Percentiles rank a stretch among this genome's conserved stretches.
Evolutionary conservation across 2,113 vertebrate species (phyloP).

Genomic region (Paramormyrops kingsleyae): DNA sequence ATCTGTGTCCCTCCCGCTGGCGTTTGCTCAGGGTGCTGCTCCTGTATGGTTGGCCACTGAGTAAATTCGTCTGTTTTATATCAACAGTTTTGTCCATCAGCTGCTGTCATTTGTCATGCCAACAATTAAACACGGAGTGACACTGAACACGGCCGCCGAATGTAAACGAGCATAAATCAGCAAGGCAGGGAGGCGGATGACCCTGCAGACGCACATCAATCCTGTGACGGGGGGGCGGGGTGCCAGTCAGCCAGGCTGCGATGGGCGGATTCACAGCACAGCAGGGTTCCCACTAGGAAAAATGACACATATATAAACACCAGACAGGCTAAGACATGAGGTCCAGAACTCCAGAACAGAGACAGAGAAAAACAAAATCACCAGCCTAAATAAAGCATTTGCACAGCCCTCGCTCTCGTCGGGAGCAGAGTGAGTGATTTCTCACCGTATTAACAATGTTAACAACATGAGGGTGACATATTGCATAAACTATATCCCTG

Average conservation of each 20-base stretch:
- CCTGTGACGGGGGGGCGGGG: neutral
- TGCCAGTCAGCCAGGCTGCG: neutral
- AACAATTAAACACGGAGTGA: neutral
- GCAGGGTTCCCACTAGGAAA: neutral
- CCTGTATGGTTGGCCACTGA: neutral
- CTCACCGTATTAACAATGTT: neutral
- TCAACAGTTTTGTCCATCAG: slow-evolving; percentile 1
- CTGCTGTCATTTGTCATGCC: slow-evolving; percentile 5
- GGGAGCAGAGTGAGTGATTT: neutral
- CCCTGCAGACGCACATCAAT: neutral
- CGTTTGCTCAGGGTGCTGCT: neutral
- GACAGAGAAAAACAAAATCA: neutral
- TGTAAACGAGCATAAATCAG: neutral
- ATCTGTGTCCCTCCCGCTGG: neutral
- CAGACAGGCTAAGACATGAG: neutral
- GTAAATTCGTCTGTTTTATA: neutral
- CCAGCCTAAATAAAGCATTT: neutral
- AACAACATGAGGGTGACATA: neutral
- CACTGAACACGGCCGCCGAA: neutral
- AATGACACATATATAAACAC: neutral
- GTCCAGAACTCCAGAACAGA: neutral
- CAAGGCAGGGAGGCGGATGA: neutral
- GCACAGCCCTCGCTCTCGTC: neutral
- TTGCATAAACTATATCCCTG: neutral
- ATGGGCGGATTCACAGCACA: neutral